Evolutionary conservation across 2,797 vertebrate species (phyloP).

Genomic region (Tinamus major): DNA sequence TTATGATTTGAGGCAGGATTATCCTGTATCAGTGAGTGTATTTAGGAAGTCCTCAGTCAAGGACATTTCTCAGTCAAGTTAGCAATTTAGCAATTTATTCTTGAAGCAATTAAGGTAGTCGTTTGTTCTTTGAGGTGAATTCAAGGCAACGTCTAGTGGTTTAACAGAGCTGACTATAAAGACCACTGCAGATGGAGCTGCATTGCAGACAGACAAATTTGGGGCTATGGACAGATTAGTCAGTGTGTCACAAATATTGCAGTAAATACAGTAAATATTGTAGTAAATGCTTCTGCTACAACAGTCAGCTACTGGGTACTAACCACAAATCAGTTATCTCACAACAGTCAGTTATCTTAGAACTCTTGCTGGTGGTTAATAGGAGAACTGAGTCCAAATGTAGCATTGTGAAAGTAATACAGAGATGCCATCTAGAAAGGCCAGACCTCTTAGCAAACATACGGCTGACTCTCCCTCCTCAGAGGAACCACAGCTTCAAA

Average conservation of each 20-base stretch:
- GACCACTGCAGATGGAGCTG: background rate
- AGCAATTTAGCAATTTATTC: background rate
- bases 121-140: background rate
- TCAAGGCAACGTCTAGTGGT: background rate
- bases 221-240: background rate
- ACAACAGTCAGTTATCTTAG: background rate
- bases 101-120: background rate
- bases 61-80: background rate
- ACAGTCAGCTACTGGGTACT: background rate
- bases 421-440: background rate
- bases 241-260: background rate
- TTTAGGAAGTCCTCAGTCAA: background rate
- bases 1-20: background rate
- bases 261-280: background rate
- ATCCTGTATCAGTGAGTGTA: background rate
- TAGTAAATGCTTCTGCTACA: background rate
- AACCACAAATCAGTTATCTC: background rate
- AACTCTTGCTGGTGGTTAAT: background rate
- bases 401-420: background rate
- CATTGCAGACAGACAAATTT: background rate
- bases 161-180: background rate
- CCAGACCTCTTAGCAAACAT: background rate
- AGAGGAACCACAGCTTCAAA: background rate
- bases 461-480: background rate
- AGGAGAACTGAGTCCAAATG: background rate